A percentile compares a stretch with the other conserved stretches of the same genome.
Evolutionary conservation across 2,113 vertebrate genomes (phyloP).

Genomic region (Peromyscus polionotus): DNA sequence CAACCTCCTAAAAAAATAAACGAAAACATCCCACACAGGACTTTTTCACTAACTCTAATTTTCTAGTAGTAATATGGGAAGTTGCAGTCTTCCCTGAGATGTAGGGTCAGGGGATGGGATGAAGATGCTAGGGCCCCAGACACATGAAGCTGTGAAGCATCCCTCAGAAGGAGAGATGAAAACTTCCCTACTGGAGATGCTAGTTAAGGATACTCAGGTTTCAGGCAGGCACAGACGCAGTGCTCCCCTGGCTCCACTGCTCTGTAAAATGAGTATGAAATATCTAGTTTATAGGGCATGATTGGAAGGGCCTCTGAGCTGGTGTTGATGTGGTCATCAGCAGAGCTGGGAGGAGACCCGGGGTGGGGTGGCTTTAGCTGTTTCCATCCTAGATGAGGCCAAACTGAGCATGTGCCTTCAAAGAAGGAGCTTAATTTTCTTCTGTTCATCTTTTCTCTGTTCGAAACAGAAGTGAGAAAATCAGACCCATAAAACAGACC

Average conservation of each 20-base stretch:
- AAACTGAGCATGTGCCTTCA: fast-evolving
- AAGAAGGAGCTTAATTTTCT: not conserved
- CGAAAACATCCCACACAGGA: not conserved
- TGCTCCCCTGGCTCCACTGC: not conserved
- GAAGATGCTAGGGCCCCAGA: not conserved
- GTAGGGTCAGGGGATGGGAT: not conserved
- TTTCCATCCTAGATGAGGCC: not conserved
- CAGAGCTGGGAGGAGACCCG: not conserved
- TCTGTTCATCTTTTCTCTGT: not conserved
- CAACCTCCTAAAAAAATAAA: not conserved
- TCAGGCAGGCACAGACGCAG: not conserved
- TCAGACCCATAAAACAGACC: not conserved
- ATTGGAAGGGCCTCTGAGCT: not conserved
- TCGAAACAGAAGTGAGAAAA: not conserved
- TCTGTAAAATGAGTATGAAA: not conserved
- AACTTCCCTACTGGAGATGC: not conserved
- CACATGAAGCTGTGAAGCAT: too few species aligned
- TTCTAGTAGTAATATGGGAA: not conserved
- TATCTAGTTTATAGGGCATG: not conserved
- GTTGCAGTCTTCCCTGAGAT: not conserved
- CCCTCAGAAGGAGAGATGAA: not conserved
- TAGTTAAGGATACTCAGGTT: not conserved
- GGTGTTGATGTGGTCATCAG: not conserved
- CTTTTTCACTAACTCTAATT: not conserved
- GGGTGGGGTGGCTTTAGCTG: fast-evolving